Base-by-base conservation (phyloP, 2,797 vertebrate species). In the Phoebastria nigripes region DNA sequence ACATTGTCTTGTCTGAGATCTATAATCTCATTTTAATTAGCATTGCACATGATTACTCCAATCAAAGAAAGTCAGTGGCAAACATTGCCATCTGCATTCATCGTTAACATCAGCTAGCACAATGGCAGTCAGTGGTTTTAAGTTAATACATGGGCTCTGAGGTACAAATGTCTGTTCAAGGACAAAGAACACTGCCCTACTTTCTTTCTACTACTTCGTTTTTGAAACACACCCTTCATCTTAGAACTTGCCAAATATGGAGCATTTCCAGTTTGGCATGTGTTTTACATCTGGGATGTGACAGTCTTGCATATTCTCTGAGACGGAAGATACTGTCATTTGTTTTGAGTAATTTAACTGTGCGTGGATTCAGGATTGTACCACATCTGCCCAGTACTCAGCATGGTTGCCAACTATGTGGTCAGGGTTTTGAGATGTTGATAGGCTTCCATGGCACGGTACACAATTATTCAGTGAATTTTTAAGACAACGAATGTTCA, bases 11-110 rank as follows among this genome's bases (percentile, higher is more conserved):
- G 52, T 93, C 74, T 93, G 46, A 86, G 67, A 79, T 95, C 77
- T 91, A 3, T 77, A 89, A 89, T 85, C 78, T 93, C 80, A 69
- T 79, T 96, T 95, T 97, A 96, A 97, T 97, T 94, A 93, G 78
- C 78, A 72, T 44, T 91, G 84, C 74, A 77, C 70, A 89, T 92
- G 84, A 95, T 94, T 92, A 54, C 63, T 86, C 82, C 88, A 96
- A 80, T 95, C 95, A 93, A 62, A 91, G 63, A 21, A 73, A 94
- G 94, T 79, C 91, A 80, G 61, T 39, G 26, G 49, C 81, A 95
- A 92, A 87, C 78, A 89, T 17, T 94, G 56, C 85, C 87, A 86
- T 95, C 93, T 95, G 92, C 41, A 82, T 92, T 96, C 71, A 29
- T 65, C 3, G 0, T 42, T 95, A 85, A 56, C 88, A 82, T 73